phyloP scores from a whole-genome alignment of 2,888 invertebrate species.

The Gibbula magus region DNA sequence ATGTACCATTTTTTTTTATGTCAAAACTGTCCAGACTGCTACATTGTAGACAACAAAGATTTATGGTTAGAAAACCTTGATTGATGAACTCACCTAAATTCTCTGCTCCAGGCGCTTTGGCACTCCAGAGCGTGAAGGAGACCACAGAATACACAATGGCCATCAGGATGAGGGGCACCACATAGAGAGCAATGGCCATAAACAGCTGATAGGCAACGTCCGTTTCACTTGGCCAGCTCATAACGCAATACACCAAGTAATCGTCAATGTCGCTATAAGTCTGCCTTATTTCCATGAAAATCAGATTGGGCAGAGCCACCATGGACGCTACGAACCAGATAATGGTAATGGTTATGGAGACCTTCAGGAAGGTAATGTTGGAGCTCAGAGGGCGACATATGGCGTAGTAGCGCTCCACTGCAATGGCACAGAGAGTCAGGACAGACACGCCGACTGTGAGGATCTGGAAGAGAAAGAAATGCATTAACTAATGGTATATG shows the following conservation, averaged over 20 bases:
- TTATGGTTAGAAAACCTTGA: too few species aligned
- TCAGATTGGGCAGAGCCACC: slow-evolving; percentile 39
- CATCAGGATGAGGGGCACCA: slow-evolving; percentile 43
- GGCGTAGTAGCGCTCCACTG: slow-evolving; percentile 48
- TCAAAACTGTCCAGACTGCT: too few species aligned
- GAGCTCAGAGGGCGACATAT: slow-evolving; percentile 43
- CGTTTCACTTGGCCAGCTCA: slow-evolving; percentile 23
- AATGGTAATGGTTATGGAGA: slow-evolving; percentile 38
- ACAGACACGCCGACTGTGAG: slow-evolving; percentile 44
- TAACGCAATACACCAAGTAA: slow-evolving; percentile 37
- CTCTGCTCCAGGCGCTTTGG: slow-evolving; percentile 39
- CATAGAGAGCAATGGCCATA: slow-evolving; percentile 38
- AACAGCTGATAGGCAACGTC: slow-evolving; percentile 36
- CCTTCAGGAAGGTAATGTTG: slow-evolving; percentile 40
- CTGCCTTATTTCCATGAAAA: slow-evolving; percentile 31
- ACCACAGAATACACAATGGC: slow-evolving; percentile 46
- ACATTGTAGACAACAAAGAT: too few species aligned
- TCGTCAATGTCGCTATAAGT: slow-evolving; percentile 35
- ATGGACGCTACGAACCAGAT: slow-evolving; percentile 42
- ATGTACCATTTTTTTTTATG: too few species aligned
- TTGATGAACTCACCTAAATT: slow-evolving; percentile 5
- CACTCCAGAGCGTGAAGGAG: slow-evolving; percentile 45
- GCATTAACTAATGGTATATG: too few species aligned
- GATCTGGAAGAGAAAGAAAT: slow-evolving; percentile 28
- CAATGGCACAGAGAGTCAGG: slow-evolving; percentile 44